Conservation (phyloP, 37 sponge, comb jelly and placozoan genomes). For the Bolinopsis microptera region DNA sequence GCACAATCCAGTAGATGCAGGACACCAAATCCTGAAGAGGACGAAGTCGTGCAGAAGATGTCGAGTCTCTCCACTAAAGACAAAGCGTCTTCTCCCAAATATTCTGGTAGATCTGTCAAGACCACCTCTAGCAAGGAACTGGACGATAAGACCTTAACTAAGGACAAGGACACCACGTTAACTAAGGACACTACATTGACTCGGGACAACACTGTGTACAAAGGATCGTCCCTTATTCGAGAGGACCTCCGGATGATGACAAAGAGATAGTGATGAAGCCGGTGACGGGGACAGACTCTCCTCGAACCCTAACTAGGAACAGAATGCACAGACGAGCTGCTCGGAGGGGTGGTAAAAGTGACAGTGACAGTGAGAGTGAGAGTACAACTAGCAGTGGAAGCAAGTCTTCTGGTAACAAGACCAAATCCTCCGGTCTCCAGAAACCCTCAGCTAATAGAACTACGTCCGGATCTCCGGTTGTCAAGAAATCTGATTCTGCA, state of each 20-base stretch:
- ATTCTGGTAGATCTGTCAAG: neutral
- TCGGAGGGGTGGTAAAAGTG: slow-evolving; percentile 9
- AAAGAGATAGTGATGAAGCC: neutral
- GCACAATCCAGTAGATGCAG: neutral
- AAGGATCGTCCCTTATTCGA: slow-evolving; percentile 12
- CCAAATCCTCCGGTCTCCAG: neutral
- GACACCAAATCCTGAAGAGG: neutral
- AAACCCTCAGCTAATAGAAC: neutral
- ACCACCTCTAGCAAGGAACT: neutral
- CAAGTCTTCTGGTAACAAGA: neutral
- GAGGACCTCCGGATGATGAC: neutral
- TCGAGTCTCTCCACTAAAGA: neutral
- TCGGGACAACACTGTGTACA: neutral
- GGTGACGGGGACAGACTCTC: neutral
- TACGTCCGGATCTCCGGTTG: neutral
- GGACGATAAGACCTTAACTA: neutral
- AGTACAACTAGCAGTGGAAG: neutral
- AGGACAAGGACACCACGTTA: neutral
- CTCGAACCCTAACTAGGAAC: slow-evolving; percentile 3
- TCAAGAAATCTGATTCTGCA: neutral
- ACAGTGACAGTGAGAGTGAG: slow-evolving; percentile 54
- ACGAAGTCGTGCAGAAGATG: neutral
- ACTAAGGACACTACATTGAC: neutral
- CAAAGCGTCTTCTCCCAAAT: no score
- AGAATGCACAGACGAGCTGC: neutral